Percentiles rank a stretch among this genome's conserved stretches.
Evolutionary conservation across 2,888 invertebrate species (phyloP).

Genomic region (Sthenelais limicola): DNA sequence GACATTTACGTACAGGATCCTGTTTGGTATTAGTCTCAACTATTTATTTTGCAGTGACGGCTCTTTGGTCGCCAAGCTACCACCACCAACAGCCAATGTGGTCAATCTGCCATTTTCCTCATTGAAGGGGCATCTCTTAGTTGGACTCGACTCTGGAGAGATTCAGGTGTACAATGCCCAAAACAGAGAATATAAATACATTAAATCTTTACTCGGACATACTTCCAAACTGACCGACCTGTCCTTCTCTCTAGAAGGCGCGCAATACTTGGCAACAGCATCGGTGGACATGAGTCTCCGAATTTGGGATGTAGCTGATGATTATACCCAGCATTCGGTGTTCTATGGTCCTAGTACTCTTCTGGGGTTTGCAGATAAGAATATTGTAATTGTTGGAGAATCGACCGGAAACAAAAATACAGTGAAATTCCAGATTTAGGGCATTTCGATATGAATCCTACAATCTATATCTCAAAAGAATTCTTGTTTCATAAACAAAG

Average conservation of each 20-base stretch:
- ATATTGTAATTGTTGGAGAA: constrained; percentile 40
- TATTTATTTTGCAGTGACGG: no score
- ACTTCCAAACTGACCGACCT: constrained; percentile 19
- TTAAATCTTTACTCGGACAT: no score
- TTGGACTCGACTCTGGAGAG: not conserved
- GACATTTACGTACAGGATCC: no score
- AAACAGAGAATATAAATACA: no score
- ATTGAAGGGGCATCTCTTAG: constrained; percentile 13
- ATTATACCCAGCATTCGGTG: constrained; percentile 18
- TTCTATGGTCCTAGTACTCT: constrained; percentile 43
- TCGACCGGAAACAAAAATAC: constrained; percentile 43
- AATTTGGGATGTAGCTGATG: constrained; percentile 28
- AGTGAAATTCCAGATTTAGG: not conserved
- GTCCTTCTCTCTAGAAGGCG: constrained; percentile 10
- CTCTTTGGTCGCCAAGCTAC: not conserved
- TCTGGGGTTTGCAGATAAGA: constrained; percentile 37
- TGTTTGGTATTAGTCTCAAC: no score
- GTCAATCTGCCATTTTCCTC: constrained; percentile 14
- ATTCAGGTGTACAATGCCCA: constrained; percentile 15
- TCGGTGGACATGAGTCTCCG: constrained; percentile 44
- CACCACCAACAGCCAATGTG: not conserved
- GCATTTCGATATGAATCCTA: no score
- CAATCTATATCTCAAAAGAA: no score
- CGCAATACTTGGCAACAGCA: constrained; percentile 32
- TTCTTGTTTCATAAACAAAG: no score